Evolutionary conservation across 92 coral and sea anemone species (phyloP).

Genomic region (Heliopora coerulea): DNA sequence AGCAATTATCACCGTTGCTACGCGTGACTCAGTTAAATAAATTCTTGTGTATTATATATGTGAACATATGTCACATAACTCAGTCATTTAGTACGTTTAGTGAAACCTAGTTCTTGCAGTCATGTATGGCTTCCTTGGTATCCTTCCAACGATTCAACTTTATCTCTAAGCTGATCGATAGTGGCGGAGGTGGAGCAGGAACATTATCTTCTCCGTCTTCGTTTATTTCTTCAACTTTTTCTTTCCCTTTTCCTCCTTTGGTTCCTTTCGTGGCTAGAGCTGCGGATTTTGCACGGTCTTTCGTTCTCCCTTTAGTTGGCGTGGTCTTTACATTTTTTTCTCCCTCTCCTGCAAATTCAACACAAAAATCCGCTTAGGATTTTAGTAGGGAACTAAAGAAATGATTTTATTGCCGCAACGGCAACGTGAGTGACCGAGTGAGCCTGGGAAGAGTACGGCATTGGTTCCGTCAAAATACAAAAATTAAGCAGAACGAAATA

Average conservation of each 20-base stretch:
- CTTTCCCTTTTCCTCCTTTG: conserved; percentile 63
- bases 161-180: conserved; percentile 59
- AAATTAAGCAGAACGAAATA: too few species aligned
- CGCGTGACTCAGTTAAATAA: too few species aligned
- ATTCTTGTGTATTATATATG: background rate
- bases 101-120: conserved; percentile 29
- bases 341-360: conserved; percentile 50
- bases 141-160: conserved; percentile 76
- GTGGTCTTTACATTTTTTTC: conserved; percentile 65
- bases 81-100: background rate
- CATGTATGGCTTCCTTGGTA: conserved; percentile 76
- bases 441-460: too few species aligned
- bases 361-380: too few species aligned
- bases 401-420: too few species aligned
- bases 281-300: conserved; percentile 64
- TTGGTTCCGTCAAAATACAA: too few species aligned
- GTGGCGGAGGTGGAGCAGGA: conserved; percentile 66
- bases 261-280: conserved; percentile 59
- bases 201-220: conserved; percentile 67
- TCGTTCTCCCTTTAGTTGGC: conserved; percentile 65
- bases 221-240: conserved; percentile 62
- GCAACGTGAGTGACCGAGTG: too few species aligned
- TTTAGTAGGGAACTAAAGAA: too few species aligned
- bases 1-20: too few species aligned
- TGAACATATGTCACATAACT: background rate